phyloP scores from a whole-genome alignment of 2,888 invertebrate genomes.

The Machimus rusticus region DNA sequence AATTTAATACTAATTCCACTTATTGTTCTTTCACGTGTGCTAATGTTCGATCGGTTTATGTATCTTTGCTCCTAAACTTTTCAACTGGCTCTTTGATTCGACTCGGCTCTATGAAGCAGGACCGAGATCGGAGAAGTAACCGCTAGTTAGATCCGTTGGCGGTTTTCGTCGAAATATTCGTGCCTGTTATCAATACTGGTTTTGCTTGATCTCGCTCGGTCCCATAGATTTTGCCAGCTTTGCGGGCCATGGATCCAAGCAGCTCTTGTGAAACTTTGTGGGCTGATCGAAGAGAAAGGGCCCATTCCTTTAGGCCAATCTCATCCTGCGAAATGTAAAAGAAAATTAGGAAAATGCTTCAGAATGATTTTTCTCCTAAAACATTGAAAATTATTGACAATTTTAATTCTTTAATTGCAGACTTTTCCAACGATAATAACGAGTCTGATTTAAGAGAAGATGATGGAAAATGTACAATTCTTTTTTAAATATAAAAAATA shows the following conservation, averaged over 20 bases:
- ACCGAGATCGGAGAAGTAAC: conserved; percentile 52
- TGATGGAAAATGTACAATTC: too few species aligned
- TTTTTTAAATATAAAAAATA: too few species aligned
- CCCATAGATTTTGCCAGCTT: conserved; percentile 98
- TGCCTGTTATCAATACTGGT: conserved; percentile 44
- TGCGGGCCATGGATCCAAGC: conserved; percentile 95
- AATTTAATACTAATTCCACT: conserved; percentile 18
- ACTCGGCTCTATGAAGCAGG: conserved; percentile 52
- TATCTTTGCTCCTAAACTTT: conserved; percentile 51
- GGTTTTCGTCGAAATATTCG: conserved; percentile 48
- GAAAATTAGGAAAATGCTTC: not conserved
- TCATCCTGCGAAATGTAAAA: conserved; percentile 75
- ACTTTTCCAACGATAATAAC: not conserved
- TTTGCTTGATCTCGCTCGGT: conserved; percentile 65
- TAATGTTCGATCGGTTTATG: conserved; percentile 45
- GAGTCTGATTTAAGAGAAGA: too few species aligned
- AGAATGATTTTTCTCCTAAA: not conserved
- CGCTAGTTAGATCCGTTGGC: conserved; percentile 52
- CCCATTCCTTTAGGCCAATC: conserved; percentile 99
- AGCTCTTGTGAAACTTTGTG: conserved; percentile 96
- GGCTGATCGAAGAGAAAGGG: conserved; percentile 90
- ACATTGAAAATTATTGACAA: not conserved
- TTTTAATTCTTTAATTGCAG: not conserved
- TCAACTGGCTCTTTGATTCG: conserved; percentile 50
- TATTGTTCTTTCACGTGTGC: conserved; percentile 25